Evolutionary conservation across 1,140 invertebrate species (phyloP).

Genomic region (Ceratina australensis): DNA sequence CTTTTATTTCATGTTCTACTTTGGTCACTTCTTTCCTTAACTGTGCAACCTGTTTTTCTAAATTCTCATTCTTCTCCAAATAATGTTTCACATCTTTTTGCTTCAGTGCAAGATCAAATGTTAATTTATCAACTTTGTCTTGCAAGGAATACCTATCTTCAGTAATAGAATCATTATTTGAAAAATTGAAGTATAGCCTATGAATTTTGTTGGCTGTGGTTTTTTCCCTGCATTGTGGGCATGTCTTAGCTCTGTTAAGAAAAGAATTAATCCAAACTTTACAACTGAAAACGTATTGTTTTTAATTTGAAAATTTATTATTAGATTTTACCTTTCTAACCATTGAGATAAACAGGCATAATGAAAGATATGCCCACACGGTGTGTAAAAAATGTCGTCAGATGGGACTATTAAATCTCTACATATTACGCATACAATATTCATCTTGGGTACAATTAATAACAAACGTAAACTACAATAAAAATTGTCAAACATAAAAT

Average conservation of each 20-base stretch:
- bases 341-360: conserved; percentile 82
- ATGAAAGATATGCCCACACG: conserved; percentile 86
- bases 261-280: not conserved
- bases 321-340: conserved; percentile 82
- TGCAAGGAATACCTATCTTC: conserved; percentile 72
- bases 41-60: conserved; percentile 67
- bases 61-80: conserved; percentile 59
- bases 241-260: conserved; percentile 80
- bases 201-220: conserved; percentile 81
- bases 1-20: conserved; percentile 76
- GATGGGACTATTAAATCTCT: conserved; percentile 82
- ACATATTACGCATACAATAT: conserved; percentile 85
- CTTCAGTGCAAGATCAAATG: conserved; percentile 74
- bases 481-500: too few relatives aligned
- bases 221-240: conserved; percentile 86
- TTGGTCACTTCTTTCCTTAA: conserved; percentile 76
- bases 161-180: conserved; percentile 77
- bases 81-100: conserved; percentile 73
- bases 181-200: conserved; percentile 83
- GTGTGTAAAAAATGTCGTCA: conserved; percentile 82
- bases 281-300: not conserved
- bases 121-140: conserved; percentile 76
- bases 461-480: not conserved
- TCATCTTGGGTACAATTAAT: conserved; percentile 75
- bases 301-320: not conserved